Evolutionary conservation across 2,888 invertebrate species (phyloP), one percentile per base, ranked within the genome.

Genomic region (Chrysolina americana): DNA sequence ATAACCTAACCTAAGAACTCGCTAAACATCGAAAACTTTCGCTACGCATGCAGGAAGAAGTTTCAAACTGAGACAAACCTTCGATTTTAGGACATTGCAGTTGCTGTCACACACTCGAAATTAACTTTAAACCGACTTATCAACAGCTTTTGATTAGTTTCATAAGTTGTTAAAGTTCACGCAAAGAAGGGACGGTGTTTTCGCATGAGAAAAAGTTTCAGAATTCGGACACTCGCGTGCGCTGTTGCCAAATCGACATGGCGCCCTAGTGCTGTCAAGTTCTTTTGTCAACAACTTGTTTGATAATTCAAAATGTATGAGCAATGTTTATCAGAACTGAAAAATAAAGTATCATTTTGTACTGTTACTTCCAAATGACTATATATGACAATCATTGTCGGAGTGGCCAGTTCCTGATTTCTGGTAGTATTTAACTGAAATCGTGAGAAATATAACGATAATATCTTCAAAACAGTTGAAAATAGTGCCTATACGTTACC

Each of bases 121-220:
- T 59, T 64, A 15, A 56, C 47, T n/a, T 48, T 68, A 76, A 73
- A 71, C 28, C 65, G 68, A 80, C 80, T 77, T 44, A 56, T 71
- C 73, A 50, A 62, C 73, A 76, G 66, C 77, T 79, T 79, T 74
- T 73, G 66, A 50, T 79, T 80, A 84, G 82, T 85, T 86, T 83
- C 71, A 80, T 81, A 84, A 86, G 85, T 86, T 76, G 62, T 68
- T 76, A 83, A 84, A 85, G 85, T 85, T 86, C 85, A 79, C 79
- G 81, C 79, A 80, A 83, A 83, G 83, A 86, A 83, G 82, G 82
- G 82, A 81, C 81, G 80, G 82, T 82, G 82, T 81, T 83, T 85
- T 76, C 84, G 83, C 85, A 85, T 84, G 82, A 81, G 84, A 84
- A 80, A 87, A 86, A 85, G 81, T 86, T 86, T 86, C 84, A 80